Conservation (phyloP, 1,140 invertebrate genomes). For the Prorops nasuta region DNA sequence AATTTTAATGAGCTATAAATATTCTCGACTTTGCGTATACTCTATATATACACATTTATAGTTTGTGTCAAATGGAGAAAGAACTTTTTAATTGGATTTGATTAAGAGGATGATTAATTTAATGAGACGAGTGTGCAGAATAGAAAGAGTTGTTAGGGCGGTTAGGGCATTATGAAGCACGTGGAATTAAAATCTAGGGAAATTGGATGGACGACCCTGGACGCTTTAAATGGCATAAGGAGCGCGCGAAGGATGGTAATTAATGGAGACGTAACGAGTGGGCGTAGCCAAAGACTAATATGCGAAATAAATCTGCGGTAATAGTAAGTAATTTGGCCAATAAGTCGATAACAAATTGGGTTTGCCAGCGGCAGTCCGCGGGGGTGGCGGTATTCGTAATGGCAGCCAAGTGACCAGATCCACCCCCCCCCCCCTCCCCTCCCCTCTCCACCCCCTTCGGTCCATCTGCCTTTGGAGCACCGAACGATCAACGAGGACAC, state of each 20-base stretch:
- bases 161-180: too few species aligned
- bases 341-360: slow-evolving; percentile 59
- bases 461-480: slow-evolving; percentile 3
- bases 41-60: too few species aligned
- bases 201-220: background rate
- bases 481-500: slow-evolving; percentile 18
- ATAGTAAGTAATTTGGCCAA: slow-evolving; percentile 56
- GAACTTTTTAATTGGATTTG: too few species aligned
- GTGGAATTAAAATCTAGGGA: background rate
- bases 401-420: slow-evolving; percentile 53
- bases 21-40: too few species aligned
- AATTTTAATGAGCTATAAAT: too few species aligned
- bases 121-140: too few species aligned
- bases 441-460: background rate
- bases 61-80: too few species aligned
- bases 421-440: slow-evolving; percentile 23
- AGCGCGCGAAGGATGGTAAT: slow-evolving; percentile 33
- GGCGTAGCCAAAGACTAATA: slow-evolving; percentile 49
- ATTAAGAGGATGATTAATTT: too few species aligned
- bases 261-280: slow-evolving; percentile 52
- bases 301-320: slow-evolving; percentile 56
- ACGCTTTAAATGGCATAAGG: slow-evolving; percentile 7
- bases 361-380: slow-evolving; percentile 48
- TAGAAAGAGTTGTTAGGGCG: too few species aligned
- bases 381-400: slow-evolving; percentile 32